Percentiles rank a stretch among this genome's conserved stretches.
Evolutionary conservation across 1,140 invertebrate genomes (phyloP).

Genomic region (Drosophila navojoa): DNA sequence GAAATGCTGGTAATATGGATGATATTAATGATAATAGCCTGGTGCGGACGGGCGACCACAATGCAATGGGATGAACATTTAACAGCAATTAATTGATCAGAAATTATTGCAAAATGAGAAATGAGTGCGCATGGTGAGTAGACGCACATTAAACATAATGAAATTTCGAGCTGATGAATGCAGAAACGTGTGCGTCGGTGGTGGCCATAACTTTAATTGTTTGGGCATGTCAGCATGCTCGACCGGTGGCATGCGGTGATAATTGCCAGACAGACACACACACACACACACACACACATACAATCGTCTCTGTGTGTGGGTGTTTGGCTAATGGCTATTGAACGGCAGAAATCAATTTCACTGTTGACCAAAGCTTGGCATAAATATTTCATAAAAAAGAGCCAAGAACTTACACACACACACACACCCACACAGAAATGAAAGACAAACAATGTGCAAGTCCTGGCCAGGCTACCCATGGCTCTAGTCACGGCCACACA

Average conservation of each 20-base stretch:
- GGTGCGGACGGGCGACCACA: constrained; percentile 6
- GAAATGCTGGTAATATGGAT: constrained; percentile 19
- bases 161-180: constrained; percentile 39
- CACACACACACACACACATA: constrained; percentile 9
- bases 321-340: constrained; percentile 14
- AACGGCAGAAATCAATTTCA: constrained; percentile 72
- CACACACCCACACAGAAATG: constrained; percentile 21
- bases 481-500: constrained; percentile 5
- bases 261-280: constrained; percentile 36
- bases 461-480: constrained; percentile 20
- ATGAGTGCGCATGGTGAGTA: constrained; percentile 1
- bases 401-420: constrained; percentile 4
- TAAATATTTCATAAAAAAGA: constrained; percentile 69
- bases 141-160: constrained; percentile 36
- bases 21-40: constrained; percentile 30
- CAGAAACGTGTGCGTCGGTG: background rate
- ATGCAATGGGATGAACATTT: constrained; percentile 21
- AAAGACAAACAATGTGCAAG: constrained; percentile 64
- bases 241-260: background rate
- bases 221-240: constrained; percentile 18
- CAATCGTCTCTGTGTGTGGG: background rate
- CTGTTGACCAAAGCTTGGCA: constrained; percentile 71
- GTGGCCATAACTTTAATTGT: constrained; percentile 31
- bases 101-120: constrained; percentile 28
- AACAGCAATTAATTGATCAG: constrained; percentile 50